Conservation (phyloP, 1,140 invertebrate species). For the Drosophila bifasciata region DNA sequence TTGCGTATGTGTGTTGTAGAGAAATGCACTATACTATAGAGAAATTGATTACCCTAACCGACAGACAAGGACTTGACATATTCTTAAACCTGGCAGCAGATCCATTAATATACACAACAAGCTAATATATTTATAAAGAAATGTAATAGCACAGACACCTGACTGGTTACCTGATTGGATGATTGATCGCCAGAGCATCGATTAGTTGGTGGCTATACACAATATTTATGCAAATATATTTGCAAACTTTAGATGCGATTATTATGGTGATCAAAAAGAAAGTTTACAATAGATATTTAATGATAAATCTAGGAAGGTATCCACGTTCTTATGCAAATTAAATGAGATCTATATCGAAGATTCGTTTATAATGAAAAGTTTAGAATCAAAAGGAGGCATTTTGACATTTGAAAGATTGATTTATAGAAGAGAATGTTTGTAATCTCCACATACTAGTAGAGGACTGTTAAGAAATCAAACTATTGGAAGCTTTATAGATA, state of each 20-base stretch:
- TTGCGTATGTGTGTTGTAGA: conserved; percentile 1
- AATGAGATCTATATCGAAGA: too few relatives aligned
- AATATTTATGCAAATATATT: conserved; percentile 15
- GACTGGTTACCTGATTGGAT: conserved; percentile 9
- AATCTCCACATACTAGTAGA: too few relatives aligned
- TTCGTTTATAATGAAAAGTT: background rate
- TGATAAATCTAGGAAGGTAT: too few relatives aligned
- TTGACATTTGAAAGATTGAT: background rate
- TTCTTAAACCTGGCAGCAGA: conserved; percentile 13
- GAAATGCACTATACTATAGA: background rate
- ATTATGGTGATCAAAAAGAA: conserved; percentile 6
- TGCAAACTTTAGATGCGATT: background rate
- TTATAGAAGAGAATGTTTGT: too few relatives aligned
- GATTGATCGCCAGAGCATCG: conserved; percentile 27
- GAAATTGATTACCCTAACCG: conserved; percentile 28
- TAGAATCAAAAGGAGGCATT: background rate
- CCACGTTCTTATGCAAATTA: too few relatives aligned
- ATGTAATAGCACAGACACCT: conserved; percentile 12
- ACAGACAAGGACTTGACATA: conserved; percentile 17
- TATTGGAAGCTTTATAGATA: background rate
- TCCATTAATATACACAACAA: conserved; percentile 32
- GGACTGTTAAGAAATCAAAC: background rate
- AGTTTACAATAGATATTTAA: background rate
- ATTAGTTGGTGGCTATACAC: background rate
- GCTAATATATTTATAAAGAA: conserved; percentile 29